Conservation (phyloP, 2,797 vertebrate species). For the Onychomys leucogaster region DNA sequence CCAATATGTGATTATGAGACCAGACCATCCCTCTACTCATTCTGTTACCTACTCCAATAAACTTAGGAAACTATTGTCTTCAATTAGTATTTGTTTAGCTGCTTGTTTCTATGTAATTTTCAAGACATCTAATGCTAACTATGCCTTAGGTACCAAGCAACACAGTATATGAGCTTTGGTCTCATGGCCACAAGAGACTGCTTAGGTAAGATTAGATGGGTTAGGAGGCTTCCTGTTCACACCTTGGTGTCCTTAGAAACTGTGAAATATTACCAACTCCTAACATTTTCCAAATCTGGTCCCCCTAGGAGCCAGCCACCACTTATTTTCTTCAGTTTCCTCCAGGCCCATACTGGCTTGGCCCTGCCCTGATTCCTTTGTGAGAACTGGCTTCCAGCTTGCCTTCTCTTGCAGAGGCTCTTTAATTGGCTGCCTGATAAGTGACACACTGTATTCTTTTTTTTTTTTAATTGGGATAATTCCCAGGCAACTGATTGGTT, state of each 20-base stretch:
- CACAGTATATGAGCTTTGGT: neutral
- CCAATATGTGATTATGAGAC: neutral
- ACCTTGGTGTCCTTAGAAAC: neutral
- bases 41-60: neutral
- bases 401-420: neutral
- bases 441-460: conserved; percentile 77
- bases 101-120: neutral
- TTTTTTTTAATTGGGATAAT: conserved; percentile 78
- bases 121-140: neutral
- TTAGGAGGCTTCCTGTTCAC: neutral
- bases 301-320: neutral
- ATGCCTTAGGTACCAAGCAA: neutral
- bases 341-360: neutral
- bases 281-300: conserved; percentile 10
- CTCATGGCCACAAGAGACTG: neutral
- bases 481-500: conserved; percentile 81
- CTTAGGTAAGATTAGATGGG: neutral
- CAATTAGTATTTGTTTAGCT: neutral
- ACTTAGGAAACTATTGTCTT: neutral
- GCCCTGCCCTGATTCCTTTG: conserved; percentile 41
- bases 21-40: neutral
- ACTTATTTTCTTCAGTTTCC: neutral
- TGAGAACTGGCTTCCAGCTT: conserved; percentile 67
- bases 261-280: neutral
- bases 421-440: conserved; percentile 82